A percentile compares a stretch with the other conserved stretches of the same genome.
Conservation (phyloP, 2,888 invertebrate genomes). For the Abrostola tripartita region DNA sequence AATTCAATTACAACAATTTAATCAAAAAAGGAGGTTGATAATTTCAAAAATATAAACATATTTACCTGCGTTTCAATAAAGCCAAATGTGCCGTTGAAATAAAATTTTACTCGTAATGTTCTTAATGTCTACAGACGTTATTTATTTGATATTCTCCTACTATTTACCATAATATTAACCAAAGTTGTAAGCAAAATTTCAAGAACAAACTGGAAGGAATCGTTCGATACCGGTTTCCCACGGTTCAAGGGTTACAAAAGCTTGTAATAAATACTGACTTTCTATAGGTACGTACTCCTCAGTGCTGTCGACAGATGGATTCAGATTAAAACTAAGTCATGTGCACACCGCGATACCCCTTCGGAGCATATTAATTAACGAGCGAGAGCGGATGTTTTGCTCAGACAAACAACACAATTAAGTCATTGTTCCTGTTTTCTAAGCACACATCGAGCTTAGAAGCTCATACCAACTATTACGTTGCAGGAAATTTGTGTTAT, state of each 20-base stretch:
- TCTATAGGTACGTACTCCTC: conserved; percentile 32
- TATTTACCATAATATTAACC: no score
- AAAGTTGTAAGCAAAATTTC: no score
- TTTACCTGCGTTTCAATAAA: no score
- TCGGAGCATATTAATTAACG: conserved; percentile 49
- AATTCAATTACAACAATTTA: background rate
- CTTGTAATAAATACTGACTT: conserved; percentile 4
- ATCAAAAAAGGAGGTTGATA: no score
- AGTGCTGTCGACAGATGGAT: conserved; percentile 50
- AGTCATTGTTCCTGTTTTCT: conserved; percentile 3
- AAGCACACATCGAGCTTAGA: conserved; percentile 2
- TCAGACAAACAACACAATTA: conserved; percentile 15
- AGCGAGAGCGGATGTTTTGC: conserved; percentile 54
- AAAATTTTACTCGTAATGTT: no score
- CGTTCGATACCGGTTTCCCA: no score
- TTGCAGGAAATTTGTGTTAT: conserved; percentile 16
- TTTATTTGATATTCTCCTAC: no score
- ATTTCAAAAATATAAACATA: no score
- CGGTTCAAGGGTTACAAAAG: no score
- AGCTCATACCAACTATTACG: conserved; percentile 1
- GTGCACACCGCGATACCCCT: conserved; percentile 53
- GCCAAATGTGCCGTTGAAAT: no score
- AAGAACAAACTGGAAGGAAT: no score
- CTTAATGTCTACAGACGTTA: no score
- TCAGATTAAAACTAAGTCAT: conserved; percentile 74